Evolutionary conservation across 2,113 vertebrate genomes (phyloP).

Genomic region (Numenius arquata): DNA sequence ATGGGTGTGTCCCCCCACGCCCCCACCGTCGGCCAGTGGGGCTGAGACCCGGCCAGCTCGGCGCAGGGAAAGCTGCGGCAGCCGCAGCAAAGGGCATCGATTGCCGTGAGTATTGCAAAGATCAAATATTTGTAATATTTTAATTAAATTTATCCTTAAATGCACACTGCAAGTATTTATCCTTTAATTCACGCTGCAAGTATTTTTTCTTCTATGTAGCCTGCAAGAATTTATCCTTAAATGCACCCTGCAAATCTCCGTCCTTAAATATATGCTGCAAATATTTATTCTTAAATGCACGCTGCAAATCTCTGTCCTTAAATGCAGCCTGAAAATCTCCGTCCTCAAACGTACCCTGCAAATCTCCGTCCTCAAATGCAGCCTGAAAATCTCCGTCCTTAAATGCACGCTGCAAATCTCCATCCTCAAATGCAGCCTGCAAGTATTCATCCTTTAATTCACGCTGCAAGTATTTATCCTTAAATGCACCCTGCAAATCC

Average conservation of each 20-base stretch:
- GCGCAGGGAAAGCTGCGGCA: rapidly evolving
- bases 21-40: not conserved
- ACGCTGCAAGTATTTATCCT: not conserved
- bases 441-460: too few relatives aligned
- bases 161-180: not conserved
- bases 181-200: not conserved
- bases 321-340: not conserved
- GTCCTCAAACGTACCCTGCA: not conserved
- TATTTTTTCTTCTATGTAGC: too few relatives aligned
- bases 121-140: too few relatives aligned
- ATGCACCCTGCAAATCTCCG: too few relatives aligned
- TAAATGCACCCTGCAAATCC: not conserved
- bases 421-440: too few relatives aligned
- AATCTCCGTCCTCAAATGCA: not conserved
- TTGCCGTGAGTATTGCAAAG: rapidly evolving
- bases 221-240: too few relatives aligned
- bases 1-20: not conserved
- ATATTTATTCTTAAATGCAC: too few relatives aligned
- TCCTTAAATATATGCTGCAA: not conserved
- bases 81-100: rapidly evolving
- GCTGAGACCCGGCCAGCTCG: not conserved
- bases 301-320: rapidly evolving
- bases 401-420: not conserved
- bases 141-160: too few relatives aligned
- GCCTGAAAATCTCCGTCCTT: not conserved